Conservation (phyloP, 2,113 vertebrate genomes). For the Eretmochelys imbricata region DNA sequence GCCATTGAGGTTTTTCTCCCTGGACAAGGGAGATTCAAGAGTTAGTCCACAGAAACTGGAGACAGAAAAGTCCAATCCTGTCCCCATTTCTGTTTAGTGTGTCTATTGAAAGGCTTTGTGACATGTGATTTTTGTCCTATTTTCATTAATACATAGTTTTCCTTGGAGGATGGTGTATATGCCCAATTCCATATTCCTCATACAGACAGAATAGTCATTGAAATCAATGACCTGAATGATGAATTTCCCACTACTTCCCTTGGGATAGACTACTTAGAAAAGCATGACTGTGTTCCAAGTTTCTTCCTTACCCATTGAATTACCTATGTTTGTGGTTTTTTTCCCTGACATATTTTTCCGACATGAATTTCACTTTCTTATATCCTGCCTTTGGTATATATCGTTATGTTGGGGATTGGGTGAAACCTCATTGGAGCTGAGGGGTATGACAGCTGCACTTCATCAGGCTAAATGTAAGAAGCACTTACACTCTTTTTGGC, state of each 20-base stretch:
- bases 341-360: background rate
- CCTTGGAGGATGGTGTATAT: background rate
- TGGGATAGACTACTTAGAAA: background rate
- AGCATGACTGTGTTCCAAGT: background rate
- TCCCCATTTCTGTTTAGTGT: background rate
- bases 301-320: background rate
- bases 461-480: background rate
- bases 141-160: background rate
- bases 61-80: background rate
- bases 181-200: background rate
- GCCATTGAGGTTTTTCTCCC: fast-evolving
- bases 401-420: background rate
- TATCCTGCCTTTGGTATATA: background rate
- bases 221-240: conserved; percentile 13
- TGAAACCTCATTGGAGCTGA: background rate
- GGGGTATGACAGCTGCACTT: background rate
- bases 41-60: background rate
- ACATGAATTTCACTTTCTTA: background rate
- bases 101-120: background rate
- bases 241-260: background rate
- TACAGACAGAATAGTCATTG: background rate
- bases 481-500: background rate
- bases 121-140: background rate
- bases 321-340: background rate
- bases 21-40: background rate